Conservation (phyloP, 2,888 invertebrate genomes). For the Philaethria dido region DNA sequence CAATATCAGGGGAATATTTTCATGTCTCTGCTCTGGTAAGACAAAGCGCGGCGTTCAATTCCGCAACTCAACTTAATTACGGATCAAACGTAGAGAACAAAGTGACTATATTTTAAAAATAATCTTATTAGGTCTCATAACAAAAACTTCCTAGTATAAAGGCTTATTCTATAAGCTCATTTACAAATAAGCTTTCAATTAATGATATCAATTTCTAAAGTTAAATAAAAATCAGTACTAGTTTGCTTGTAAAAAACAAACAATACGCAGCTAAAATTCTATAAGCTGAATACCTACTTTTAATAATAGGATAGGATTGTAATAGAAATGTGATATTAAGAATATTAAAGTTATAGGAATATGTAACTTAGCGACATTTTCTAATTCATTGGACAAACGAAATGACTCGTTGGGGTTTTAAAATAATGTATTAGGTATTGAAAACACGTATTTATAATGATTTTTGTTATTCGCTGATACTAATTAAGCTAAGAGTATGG, state of each 20-base stretch:
- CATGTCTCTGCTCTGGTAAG: too few relatives aligned
- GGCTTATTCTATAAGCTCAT: not conserved
- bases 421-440: not conserved
- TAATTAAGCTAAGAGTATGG: too few relatives aligned
- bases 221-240: not conserved
- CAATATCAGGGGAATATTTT: too few relatives aligned
- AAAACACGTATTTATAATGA: too few relatives aligned
- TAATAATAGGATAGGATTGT: not conserved
- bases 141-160: too few relatives aligned
- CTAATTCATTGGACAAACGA: conserved; percentile 11
- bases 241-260: not conserved
- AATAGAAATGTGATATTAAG: conserved; percentile 4
- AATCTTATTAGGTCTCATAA: too few relatives aligned
- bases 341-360: conserved; percentile 1
- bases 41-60: too few relatives aligned
- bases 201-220: not conserved
- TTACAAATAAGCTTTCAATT: not conserved
- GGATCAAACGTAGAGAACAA: too few relatives aligned
- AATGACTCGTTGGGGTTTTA: not conserved
- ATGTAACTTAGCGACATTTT: not conserved
- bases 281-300: not conserved
- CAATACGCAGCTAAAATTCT: not conserved
- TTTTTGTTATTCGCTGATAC: too few relatives aligned
- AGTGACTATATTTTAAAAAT: too few relatives aligned
- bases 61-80: too few relatives aligned